Evolutionary conservation across 37 sponge, comb jelly and placozoan species (phyloP).

Genomic region (Ianthella basta): DNA sequence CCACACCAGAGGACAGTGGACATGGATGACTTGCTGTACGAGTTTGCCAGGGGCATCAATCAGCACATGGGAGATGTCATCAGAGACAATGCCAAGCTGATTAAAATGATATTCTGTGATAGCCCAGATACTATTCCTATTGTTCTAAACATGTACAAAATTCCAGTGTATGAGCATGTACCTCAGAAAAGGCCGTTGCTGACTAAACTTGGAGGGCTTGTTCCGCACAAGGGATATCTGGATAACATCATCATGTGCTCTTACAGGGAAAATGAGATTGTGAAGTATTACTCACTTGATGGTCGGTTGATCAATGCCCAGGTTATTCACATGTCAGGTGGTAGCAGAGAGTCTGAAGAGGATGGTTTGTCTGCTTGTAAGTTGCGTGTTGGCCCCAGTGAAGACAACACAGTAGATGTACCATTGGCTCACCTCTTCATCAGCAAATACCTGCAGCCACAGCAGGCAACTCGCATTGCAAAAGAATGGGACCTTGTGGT

Average conservation of each 20-base stretch:
- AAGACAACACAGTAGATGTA: neutral
- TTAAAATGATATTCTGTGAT: neutral
- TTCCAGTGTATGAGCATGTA: conserved; percentile 16
- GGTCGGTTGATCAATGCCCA: conserved; percentile 13
- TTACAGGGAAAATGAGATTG: conserved; percentile 1
- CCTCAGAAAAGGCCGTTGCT: neutral
- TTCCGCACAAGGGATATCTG: neutral
- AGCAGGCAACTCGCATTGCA: neutral
- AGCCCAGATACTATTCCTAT: neutral
- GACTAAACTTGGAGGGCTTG: neutral
- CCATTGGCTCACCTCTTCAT: neutral
- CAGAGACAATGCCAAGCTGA: neutral
- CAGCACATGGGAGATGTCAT: neutral
- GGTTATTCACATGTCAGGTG: neutral
- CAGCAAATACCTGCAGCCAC: neutral
- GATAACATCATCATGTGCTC: conserved; percentile 12
- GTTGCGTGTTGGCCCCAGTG: neutral
- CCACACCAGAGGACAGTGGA: neutral
- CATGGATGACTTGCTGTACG: conserved; percentile 6
- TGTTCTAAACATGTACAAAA: neutral
- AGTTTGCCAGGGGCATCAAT: neutral
- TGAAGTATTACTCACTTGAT: neutral
- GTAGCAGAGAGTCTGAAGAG: neutral
- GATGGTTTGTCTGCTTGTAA: neutral
- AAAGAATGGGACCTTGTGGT: neutral